phyloP scores from a whole-genome alignment of 2,113 vertebrate species.

The Cacatua alba region DNA sequence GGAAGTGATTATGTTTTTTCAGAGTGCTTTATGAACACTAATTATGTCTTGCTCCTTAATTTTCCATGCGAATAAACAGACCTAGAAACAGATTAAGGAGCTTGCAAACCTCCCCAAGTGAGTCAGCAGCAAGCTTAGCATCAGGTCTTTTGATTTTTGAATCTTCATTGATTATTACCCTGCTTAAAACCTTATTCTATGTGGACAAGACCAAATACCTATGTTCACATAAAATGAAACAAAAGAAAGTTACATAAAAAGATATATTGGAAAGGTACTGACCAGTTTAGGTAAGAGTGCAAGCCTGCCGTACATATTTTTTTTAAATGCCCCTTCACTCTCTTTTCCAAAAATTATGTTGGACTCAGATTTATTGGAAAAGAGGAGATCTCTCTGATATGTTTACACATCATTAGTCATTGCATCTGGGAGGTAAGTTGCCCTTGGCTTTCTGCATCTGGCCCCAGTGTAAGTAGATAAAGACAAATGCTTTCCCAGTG shows the following conservation, averaged over 20 bases:
- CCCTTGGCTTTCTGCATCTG: conserved; percentile 38
- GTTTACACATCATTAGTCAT: conserved; percentile 33
- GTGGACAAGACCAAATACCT: background rate
- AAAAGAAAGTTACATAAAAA: background rate
- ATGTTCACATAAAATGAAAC: background rate
- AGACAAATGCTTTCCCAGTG: background rate
- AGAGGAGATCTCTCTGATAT: conserved; percentile 6
- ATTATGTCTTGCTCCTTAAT: background rate
- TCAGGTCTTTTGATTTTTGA: background rate
- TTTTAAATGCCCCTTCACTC: background rate
- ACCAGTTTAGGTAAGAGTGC: background rate
- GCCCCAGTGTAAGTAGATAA: conserved; percentile 9
- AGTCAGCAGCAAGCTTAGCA: background rate
- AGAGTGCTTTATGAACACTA: background rate
- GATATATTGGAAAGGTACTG: background rate
- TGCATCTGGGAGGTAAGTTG: conserved; percentile 50
- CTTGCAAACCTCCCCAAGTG: background rate
- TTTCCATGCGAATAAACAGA: conserved; percentile 34
- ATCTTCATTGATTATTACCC: background rate
- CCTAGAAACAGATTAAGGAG: background rate
- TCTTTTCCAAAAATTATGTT: background rate
- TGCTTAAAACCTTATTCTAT: background rate
- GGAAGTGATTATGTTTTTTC: background rate
- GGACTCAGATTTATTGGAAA: background rate
- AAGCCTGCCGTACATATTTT: background rate